Percentiles rank a stretch among this genome's conserved stretches.
Evolutionary conservation across 2,888 invertebrate species (phyloP).

Genomic region (Hypselothyrea guttata): DNA sequence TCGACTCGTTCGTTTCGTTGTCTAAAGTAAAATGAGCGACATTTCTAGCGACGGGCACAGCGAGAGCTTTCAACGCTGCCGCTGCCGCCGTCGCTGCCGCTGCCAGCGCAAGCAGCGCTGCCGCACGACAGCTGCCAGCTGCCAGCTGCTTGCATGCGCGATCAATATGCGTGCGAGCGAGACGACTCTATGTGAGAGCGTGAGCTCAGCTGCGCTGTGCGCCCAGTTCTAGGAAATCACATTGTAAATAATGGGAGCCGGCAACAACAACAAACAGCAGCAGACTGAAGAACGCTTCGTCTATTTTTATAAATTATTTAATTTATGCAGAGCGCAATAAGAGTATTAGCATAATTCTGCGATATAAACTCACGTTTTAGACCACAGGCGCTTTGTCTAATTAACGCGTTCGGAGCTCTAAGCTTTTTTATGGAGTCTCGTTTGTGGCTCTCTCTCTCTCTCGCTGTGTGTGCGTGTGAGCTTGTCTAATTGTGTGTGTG

Average conservation of each 20-base stretch:
- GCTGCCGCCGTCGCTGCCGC: slow-evolving; percentile 3
- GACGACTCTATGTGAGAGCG: slow-evolving; percentile 28
- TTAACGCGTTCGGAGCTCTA: slow-evolving; percentile 61
- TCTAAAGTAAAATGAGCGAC: slow-evolving; percentile 69
- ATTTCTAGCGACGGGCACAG: slow-evolving; percentile 34
- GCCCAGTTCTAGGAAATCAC: slow-evolving; percentile 64
- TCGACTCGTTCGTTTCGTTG: slow-evolving; percentile 78
- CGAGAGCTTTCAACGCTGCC: slow-evolving; percentile 30
- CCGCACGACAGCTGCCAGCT: too few relatives aligned
- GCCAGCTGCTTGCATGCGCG: slow-evolving; percentile 31
- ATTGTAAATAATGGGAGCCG: slow-evolving; percentile 50
- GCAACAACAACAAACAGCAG: slow-evolving; percentile 19
- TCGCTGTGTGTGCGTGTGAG: slow-evolving; percentile 29
- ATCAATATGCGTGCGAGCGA: slow-evolving; percentile 39
- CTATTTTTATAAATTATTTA: slow-evolving; percentile 52
- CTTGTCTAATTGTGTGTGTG: slow-evolving; percentile 29
- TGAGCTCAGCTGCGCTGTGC: slow-evolving; percentile 36
- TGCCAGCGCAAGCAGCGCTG: slow-evolving; percentile 1
- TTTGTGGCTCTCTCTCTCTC: not conserved
- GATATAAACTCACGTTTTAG: slow-evolving; percentile 51
- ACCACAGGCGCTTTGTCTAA: slow-evolving; percentile 52
- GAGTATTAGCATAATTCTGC: slow-evolving; percentile 59
- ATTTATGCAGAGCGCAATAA: slow-evolving; percentile 57
- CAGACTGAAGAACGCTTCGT: slow-evolving; percentile 17
- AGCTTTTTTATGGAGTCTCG: slow-evolving; percentile 14